These are phyloP conservation scores for Dorcus parallelipipedus DNA, from an alignment of 2,888 invertebrate species.

Conservation along the genomic window DNA sequence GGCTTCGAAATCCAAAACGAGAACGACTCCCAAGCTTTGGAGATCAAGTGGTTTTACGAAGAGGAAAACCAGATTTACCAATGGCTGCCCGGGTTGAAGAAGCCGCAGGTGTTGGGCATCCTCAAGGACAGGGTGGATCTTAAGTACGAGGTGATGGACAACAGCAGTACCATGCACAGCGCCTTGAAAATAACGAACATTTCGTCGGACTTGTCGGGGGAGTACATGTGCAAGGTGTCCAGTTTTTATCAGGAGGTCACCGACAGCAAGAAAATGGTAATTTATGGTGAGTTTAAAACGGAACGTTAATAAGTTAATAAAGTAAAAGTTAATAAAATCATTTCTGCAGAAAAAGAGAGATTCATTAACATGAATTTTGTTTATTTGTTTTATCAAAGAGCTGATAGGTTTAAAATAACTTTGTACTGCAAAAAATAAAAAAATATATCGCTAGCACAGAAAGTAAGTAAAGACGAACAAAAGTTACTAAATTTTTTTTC, in stretches of 20 bases:
- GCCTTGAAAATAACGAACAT: slow-evolving; percentile 54
- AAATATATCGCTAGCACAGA: too few relatives aligned
- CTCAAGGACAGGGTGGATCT: slow-evolving; percentile 47
- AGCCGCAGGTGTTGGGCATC: slow-evolving; percentile 42
- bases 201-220: slow-evolving; percentile 53
- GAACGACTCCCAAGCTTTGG: slow-evolving; percentile 42
- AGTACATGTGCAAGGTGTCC: slow-evolving; percentile 56
- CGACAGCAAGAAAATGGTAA: slow-evolving; percentile 50
- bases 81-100: slow-evolving; percentile 46
- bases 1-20: slow-evolving; percentile 48
- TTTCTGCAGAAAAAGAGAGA: too few relatives aligned
- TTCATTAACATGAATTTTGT: too few relatives aligned
- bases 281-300: slow-evolving; percentile 54
- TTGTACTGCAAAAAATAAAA: too few relatives aligned
- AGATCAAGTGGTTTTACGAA: slow-evolving; percentile 53
- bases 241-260: slow-evolving; percentile 48
- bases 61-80: slow-evolving; percentile 51
- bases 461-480: too few relatives aligned
- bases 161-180: slow-evolving; percentile 48
- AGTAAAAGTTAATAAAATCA: too few relatives aligned
- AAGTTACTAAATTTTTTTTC: too few relatives aligned
- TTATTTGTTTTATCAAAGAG: too few relatives aligned
- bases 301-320: neutral
- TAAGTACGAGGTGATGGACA: slow-evolving; percentile 45
- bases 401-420: too few relatives aligned